These are phyloP conservation scores for Bos javanicus DNA, from an alignment of 2,113 vertebrate genomes.

Conservation along the genomic window DNA sequence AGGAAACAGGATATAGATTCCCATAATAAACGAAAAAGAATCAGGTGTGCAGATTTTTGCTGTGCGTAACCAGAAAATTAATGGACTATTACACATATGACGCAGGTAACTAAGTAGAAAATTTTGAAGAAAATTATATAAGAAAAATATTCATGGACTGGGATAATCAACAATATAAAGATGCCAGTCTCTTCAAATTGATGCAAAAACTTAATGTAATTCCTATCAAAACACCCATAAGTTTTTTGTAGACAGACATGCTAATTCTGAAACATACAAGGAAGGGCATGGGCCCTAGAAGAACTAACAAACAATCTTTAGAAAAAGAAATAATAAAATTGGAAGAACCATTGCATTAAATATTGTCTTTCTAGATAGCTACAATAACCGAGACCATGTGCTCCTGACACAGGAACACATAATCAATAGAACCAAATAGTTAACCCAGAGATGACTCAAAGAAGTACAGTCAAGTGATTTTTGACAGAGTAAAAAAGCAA, in stretches of 20 bases:
- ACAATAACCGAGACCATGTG: not conserved
- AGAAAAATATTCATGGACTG: not conserved
- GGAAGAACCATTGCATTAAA: not conserved
- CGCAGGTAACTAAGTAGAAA: not conserved
- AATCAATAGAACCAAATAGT: not conserved
- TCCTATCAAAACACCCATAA: not conserved
- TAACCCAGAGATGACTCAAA: not conserved
- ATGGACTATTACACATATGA: not conserved
- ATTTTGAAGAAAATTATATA: not conserved
- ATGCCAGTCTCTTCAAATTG: not conserved
- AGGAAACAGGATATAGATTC: not conserved
- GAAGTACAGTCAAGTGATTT: not conserved
- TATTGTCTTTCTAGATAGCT: not conserved
- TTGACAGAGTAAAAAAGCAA: not conserved
- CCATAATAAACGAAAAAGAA: not conserved
- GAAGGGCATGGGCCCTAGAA: not conserved
- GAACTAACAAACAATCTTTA: not conserved
- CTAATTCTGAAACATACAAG: not conserved
- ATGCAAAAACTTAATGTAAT: not conserved
- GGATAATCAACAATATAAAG: not conserved
- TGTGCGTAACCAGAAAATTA: not conserved
- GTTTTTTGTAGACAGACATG: not conserved
- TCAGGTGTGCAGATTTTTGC: not conserved
- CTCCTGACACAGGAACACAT: not conserved
- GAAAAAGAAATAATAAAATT: not conserved